Evolutionary conservation across 2,797 vertebrate species (phyloP).

Genomic region (Botia kubotai): DNA sequence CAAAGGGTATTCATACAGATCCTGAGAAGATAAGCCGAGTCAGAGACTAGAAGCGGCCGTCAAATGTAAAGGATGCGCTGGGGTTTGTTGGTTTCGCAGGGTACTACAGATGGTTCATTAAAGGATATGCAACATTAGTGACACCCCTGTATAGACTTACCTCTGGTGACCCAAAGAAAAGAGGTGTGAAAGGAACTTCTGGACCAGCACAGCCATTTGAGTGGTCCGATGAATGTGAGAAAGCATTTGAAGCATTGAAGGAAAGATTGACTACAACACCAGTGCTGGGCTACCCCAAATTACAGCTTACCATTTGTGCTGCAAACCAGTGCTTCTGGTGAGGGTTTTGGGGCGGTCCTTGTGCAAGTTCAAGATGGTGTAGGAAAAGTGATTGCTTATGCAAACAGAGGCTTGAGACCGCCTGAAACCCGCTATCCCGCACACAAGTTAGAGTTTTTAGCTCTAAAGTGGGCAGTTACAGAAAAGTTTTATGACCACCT

Average conservation of each 20-base stretch:
- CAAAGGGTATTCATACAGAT: conserved; percentile 47
- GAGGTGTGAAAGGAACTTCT: neutral
- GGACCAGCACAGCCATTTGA: neutral
- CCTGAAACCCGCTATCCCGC: too few relatives aligned
- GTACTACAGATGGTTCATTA: conserved; percentile 52
- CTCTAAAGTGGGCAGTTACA: too few relatives aligned
- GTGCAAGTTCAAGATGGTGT: too few relatives aligned
- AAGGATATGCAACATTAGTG: conserved; percentile 34
- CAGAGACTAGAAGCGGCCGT: conserved; percentile 31
- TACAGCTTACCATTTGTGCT: conserved; percentile 60
- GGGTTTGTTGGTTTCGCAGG: conserved; percentile 20
- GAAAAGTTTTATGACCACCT: too few relatives aligned
- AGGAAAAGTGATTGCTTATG: neutral
- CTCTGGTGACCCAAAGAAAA: conserved; percentile 57
- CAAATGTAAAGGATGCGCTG: conserved; percentile 1
- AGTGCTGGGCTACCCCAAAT: conserved; percentile 55
- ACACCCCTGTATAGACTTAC: conserved; percentile 57
- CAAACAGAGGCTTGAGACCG: neutral
- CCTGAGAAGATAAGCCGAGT: conserved; percentile 53
- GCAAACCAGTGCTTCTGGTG: conserved; percentile 54
- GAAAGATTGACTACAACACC: conserved; percentile 34
- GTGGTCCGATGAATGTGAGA: conserved; percentile 49
- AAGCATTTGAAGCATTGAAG: conserved; percentile 51
- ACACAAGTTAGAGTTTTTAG: too few relatives aligned
- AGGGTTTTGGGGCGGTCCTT: too few relatives aligned